Base-by-base conservation (phyloP, 2,888 invertebrate genomes). In the Carpatolechia fugitivella region DNA sequence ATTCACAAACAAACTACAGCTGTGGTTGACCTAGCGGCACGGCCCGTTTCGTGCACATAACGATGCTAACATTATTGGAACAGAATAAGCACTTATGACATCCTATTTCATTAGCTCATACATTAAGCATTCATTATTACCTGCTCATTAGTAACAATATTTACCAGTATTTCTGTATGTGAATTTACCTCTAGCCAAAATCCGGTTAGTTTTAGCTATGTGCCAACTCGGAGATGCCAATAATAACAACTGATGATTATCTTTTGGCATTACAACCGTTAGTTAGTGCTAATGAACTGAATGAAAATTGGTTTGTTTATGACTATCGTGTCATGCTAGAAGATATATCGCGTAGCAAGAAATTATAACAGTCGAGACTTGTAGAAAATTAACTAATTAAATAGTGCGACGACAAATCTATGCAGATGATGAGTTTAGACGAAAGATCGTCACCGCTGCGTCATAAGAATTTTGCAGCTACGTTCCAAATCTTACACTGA, bases 231-330 rank as follows among this genome's bases (percentile, higher is more conserved):
- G 44, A 3, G 29, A 13, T 44, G 44, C 44, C 44, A 44, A 44
- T 44, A 44, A 44, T 44, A 44, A 44, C 44, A 44, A 4, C n/a
- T 7, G 44, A 44, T 44, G 44, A 44, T 44, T 44, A 44, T 44
- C 44, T 44, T 29, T 44, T 44, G 44, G 44, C 44, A 44, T 44
- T 10, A n/a, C n/a, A n/a, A n/a, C n/a, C 24, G 13, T 24, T n/a
- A 14, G 29, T 6, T 29, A 18, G 10, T 13, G 29, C 29, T 44
- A 44, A 44, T 29, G 44, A 44, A 44, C 24, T 44, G n/a, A 29
- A 29, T n/a, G 44, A 29, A 29, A 44, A 13, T 44, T 44, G 44
- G 29, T 29, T 44, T 29, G 29, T 24, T 44, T 29, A 20, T 44
- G 24, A 44, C 13, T 5, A 29, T 29, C 20, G n/a, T 29, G 44